Conservation (phyloP, 2,797 vertebrate genomes). For the Eupleurogrammus muticus region DNA sequence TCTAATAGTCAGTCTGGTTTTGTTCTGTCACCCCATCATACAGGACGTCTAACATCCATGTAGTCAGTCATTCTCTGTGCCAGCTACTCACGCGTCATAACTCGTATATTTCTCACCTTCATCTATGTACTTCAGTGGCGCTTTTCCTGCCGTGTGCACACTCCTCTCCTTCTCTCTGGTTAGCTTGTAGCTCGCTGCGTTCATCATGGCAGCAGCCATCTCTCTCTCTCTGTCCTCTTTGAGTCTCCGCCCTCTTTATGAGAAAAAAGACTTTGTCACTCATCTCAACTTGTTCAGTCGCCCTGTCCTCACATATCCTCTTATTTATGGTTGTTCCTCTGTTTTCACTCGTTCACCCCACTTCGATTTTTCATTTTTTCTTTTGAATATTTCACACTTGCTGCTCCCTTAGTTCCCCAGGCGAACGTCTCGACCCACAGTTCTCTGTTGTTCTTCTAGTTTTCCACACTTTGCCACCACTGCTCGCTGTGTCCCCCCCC, state of each 20-base stretch:
- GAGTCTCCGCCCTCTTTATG: constrained; percentile 11
- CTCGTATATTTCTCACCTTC: constrained; percentile 32
- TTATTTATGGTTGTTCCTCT: constrained; percentile 51
- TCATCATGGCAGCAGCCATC: constrained; percentile 22
- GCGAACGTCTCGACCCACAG: constrained; percentile 29
- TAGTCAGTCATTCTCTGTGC: constrained; percentile 16
- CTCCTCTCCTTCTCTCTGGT: constrained; percentile 24
- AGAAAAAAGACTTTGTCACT: constrained; percentile 11
- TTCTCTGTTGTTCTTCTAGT: constrained; percentile 40
- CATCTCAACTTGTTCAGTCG: constrained; percentile 42
- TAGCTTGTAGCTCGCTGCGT: constrained; percentile 44
- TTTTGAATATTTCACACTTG: constrained; percentile 38
- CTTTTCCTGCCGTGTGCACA: constrained; percentile 36
- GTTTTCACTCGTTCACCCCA: constrained; percentile 55
- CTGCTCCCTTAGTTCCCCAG: constrained; percentile 48
- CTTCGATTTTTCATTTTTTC: constrained; percentile 37
- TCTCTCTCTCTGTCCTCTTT: constrained; percentile 31
- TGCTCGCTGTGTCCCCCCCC: constrained; percentile 37
- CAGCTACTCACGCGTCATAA: constrained; percentile 29
- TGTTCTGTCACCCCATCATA: constrained; percentile 30
- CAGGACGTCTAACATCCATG: constrained; percentile 30
- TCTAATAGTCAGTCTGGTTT: constrained; percentile 37
- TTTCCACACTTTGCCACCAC: constrained; percentile 41
- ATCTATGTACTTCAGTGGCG: constrained; percentile 42
- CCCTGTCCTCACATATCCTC: constrained; percentile 36